Percentiles rank a stretch among this genome's conserved stretches.
phyloP scores from a whole-genome alignment of 2,113 vertebrate species.

The Elaphurus davidianus region DNA sequence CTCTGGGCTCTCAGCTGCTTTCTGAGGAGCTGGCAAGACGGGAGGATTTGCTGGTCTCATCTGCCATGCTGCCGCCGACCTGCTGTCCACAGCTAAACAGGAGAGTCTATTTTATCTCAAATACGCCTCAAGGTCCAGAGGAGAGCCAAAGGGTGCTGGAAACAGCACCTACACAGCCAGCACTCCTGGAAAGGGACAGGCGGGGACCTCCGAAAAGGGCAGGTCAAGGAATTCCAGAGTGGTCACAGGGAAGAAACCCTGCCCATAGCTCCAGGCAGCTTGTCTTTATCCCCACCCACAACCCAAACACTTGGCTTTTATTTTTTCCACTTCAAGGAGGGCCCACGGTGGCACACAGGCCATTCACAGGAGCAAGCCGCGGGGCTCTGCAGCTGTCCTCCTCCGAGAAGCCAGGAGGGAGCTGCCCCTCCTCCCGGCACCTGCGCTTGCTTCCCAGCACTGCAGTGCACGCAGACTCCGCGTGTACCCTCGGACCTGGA shows the following conservation, averaged over 20 bases:
- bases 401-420: not conserved
- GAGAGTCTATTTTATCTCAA: not conserved
- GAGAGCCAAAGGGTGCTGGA: fast-evolving
- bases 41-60: constrained; percentile 78
- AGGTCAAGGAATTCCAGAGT: not conserved
- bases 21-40: constrained; percentile 80
- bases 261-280: not conserved
- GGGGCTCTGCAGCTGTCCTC: not conserved
- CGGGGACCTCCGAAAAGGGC: not conserved
- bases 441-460: not conserved
- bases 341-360: not conserved
- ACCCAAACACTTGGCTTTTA: fast-evolving
- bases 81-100: constrained; percentile 77
- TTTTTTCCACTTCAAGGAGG: not conserved
- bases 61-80: constrained; percentile 58
- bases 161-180: fast-evolving
- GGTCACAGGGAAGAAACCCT: fast-evolving
- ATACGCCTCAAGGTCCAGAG: fast-evolving
- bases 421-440: fast-evolving
- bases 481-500: fast-evolving
- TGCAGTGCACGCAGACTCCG: fast-evolving
- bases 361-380: fast-evolving
- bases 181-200: fast-evolving
- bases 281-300: not conserved
- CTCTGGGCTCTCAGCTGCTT: constrained; percentile 56